A percentile compares a stretch with the other conserved stretches of the same genome.
Conservation (phyloP, 2,113 vertebrate genomes). For the Pteruthius melanotis region DNA sequence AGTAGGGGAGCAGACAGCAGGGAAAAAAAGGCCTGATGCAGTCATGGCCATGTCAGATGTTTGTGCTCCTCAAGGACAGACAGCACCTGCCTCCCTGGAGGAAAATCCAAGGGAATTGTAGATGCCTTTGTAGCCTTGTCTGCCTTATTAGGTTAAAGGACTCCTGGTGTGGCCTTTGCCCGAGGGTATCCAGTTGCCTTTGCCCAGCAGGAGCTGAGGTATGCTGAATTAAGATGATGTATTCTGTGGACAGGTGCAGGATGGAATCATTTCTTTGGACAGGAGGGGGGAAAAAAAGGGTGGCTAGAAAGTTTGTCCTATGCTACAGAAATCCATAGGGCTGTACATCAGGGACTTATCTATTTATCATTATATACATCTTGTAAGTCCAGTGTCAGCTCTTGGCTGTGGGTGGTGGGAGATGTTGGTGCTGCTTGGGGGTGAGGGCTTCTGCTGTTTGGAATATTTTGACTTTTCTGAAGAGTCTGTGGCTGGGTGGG, state of each 20-base stretch:
- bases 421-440: fast-evolving
- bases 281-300: background rate
- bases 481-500: background rate
- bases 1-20: fast-evolving
- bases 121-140: background rate
- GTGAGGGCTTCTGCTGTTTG: background rate
- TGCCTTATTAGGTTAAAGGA: conserved; percentile 24
- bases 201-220: background rate
- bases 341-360: background rate
- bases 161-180: background rate
- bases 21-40: background rate
- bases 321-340: background rate
- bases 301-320: background rate
- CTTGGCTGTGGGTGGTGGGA: background rate
- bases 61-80: background rate
- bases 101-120: background rate
- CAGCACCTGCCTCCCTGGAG: background rate
- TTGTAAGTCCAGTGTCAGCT: background rate
- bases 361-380: background rate
- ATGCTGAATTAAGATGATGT: conserved; percentile 34
- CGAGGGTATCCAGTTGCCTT: background rate
- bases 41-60: background rate
- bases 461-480: background rate
- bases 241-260: conserved; percentile 31
- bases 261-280: background rate